Evolutionary conservation across 2,888 invertebrate genomes (phyloP).

Genomic region (Chrysotoxum bicinctum): DNA sequence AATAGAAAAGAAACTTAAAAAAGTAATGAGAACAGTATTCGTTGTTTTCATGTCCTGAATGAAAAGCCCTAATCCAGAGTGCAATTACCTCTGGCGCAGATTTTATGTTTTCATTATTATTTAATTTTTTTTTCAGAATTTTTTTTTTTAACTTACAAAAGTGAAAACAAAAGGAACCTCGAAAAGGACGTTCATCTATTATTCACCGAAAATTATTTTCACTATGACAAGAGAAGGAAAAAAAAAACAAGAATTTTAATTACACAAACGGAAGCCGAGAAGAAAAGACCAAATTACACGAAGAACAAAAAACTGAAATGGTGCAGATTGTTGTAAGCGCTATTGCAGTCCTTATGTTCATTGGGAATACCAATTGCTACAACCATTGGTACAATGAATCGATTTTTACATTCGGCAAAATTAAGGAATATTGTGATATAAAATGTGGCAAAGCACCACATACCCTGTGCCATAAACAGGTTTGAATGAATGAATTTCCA

Average conservation of each 20-base stretch:
- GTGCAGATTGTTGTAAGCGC: conserved; percentile 9
- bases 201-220: conserved; percentile 50
- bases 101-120: conserved; percentile 25
- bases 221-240: conserved; percentile 33
- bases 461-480: conserved; percentile 57
- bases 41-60: conserved; percentile 42
- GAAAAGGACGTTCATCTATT: conserved; percentile 57
- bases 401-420: conserved; percentile 34
- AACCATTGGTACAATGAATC: conserved; percentile 36
- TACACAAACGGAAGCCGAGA: conserved; percentile 35
- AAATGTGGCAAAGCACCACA: conserved; percentile 50
- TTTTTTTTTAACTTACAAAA: conserved; percentile 24
- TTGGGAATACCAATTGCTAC: conserved; percentile 17
- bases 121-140: not conserved
- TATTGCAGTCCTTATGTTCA: conserved; percentile 36
- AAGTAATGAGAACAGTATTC: conserved; percentile 59
- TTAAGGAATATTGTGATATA: conserved; percentile 54
- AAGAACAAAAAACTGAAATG: conserved; percentile 15
- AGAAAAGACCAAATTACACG: conserved; percentile 14
- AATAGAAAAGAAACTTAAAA: conserved; percentile 1
- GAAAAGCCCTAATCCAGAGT: conserved; percentile 33
- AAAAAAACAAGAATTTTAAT: conserved; percentile 35
- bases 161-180: conserved; percentile 56
- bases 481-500: not conserved
- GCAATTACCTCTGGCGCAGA: conserved; percentile 57